Percentiles rank a stretch among this genome's conserved stretches.
These are phyloP conservation scores for Blomia tropicalis DNA, from an alignment of 2,888 invertebrate genomes.

Conservation along the genomic window DNA sequence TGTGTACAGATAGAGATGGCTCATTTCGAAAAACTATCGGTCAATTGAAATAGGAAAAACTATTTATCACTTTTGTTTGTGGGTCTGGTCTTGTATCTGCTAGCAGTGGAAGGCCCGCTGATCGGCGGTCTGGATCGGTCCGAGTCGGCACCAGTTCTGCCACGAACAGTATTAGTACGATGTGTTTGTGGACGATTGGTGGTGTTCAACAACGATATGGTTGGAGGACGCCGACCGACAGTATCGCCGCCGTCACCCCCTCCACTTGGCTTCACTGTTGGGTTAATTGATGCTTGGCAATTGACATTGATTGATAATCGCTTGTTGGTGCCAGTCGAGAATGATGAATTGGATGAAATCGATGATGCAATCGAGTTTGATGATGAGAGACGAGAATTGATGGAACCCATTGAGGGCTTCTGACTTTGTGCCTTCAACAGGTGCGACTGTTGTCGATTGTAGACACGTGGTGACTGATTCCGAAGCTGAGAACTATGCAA, in stretches of 20 bases:
- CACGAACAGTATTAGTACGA: background rate
- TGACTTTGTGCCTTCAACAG: conserved; percentile 3
- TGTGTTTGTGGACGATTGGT: background rate
- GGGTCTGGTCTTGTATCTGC: background rate
- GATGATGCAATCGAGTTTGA: conserved; percentile 10
- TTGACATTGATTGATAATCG: conserved; percentile 3
- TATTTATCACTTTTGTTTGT: conserved; percentile 6
- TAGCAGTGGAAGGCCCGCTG: background rate
- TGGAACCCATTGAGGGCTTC: background rate
- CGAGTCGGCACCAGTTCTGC: background rate
- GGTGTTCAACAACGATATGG: conserved; percentile 4
- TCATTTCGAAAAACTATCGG: background rate
- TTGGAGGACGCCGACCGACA: background rate
- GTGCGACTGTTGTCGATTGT: conserved; percentile 12
- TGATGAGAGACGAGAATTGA: background rate
- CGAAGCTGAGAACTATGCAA: background rate
- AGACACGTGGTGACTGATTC: conserved; percentile 12
- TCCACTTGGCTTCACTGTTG: background rate
- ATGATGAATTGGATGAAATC: background rate
- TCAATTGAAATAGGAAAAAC: background rate
- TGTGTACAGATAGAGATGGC: background rate
- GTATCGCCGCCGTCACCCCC: background rate
- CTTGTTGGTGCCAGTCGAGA: background rate
- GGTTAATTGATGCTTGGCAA: background rate
- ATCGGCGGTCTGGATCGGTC: too few species aligned